phyloP scores from a whole-genome alignment of 2,888 invertebrate genomes.

The Gymnoscelis rufifasciata region DNA sequence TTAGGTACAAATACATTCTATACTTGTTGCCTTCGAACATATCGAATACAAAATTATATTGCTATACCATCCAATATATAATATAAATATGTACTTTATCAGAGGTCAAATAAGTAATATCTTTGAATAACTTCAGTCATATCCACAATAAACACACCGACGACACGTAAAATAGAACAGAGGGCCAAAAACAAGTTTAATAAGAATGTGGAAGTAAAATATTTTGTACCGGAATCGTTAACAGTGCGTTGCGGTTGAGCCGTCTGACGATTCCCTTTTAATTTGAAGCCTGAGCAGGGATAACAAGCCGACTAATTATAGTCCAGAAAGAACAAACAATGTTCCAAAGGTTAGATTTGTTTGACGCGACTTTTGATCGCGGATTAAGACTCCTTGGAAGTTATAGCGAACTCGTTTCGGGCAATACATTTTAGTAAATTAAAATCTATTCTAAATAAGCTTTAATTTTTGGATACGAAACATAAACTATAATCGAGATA shows the following conservation, averaged over 20 bases:
- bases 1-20: too few relatives aligned
- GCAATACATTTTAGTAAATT: too few relatives aligned
- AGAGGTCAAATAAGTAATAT: too few relatives aligned
- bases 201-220: slow-evolving; percentile 77
- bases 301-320: slow-evolving; percentile 78
- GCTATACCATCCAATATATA: too few relatives aligned
- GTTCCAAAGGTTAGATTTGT: slow-evolving; percentile 44
- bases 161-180: slow-evolving; percentile 55
- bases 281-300: slow-evolving; percentile 69
- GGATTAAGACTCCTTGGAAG: not conserved
- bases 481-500: too few relatives aligned
- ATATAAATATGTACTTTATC: too few relatives aligned
- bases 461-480: too few relatives aligned
- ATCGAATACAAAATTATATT: too few relatives aligned
- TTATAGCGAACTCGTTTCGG: not conserved
- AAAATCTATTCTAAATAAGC: too few relatives aligned
- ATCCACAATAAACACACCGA: slow-evolving; percentile 46
- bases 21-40: too few relatives aligned
- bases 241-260: slow-evolving; percentile 67
- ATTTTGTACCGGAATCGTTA: slow-evolving; percentile 76
- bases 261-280: slow-evolving; percentile 69
- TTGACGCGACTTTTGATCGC: slow-evolving; percentile 21
- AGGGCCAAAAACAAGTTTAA: slow-evolving; percentile 71
- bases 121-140: too few relatives aligned
- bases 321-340: slow-evolving; percentile 70